Evolutionary conservation across 2,888 invertebrate species (phyloP).

Genomic region (Ctena decussata): DNA sequence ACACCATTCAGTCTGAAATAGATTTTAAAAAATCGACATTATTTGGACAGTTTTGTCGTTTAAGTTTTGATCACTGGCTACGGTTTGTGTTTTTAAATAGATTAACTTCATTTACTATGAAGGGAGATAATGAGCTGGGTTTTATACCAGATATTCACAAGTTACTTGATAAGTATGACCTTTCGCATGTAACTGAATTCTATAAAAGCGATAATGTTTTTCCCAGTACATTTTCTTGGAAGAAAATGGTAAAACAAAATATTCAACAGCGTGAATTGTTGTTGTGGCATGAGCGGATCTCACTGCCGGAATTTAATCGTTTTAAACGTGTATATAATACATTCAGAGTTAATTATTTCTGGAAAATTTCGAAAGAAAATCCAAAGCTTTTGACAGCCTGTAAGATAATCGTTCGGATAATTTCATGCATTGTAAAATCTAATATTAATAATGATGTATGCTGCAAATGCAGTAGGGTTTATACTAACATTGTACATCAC

Average conservation of each 20-base stretch:
- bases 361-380: background rate
- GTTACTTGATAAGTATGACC: background rate
- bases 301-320: background rate
- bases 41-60: slow-evolving; percentile 27
- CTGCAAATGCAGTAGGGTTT: background rate
- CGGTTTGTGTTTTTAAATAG: slow-evolving; percentile 7
- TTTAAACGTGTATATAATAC: background rate
- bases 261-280: background rate
- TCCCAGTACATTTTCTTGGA: background rate
- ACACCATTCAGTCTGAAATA: slow-evolving; percentile 33
- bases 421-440: background rate
- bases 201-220: background rate
- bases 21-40: slow-evolving; percentile 36
- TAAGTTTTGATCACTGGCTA: slow-evolving; percentile 2
- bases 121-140: background rate
- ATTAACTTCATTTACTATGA: background rate
- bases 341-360: background rate
- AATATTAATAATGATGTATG: background rate
- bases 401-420: background rate
- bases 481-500: too few relatives aligned
- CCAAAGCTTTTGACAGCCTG: background rate
- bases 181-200: background rate
- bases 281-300: background rate
- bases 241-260: background rate
- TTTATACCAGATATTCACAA: too few relatives aligned